Evolutionary conservation across 2,888 invertebrate genomes (phyloP).

Genomic region (Apodemia mormo): DNA sequence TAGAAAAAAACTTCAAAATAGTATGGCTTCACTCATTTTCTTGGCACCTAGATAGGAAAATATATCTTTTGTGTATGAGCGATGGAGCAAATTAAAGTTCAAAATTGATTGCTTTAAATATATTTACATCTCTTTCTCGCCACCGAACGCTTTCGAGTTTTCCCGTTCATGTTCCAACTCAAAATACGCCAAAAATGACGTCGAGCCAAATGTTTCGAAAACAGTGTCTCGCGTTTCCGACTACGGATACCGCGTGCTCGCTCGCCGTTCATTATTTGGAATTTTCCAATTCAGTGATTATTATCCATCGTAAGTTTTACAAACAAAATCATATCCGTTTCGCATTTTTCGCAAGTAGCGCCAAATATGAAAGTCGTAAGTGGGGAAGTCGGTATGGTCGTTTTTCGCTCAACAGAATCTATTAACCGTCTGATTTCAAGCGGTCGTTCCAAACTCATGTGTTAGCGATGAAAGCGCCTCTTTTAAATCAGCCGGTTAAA

Average conservation of each 20-base stretch:
- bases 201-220: constrained; percentile 78
- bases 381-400: constrained; percentile 56
- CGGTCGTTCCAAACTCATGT: constrained; percentile 38
- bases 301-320: constrained; percentile 71
- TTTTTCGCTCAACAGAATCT: constrained; percentile 48
- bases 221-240: constrained; percentile 77
- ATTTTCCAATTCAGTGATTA: constrained; percentile 84
- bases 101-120: constrained; percentile 54
- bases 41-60: constrained; percentile 53
- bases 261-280: constrained; percentile 75
- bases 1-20: constrained; percentile 79
- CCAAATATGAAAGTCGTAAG: constrained; percentile 76
- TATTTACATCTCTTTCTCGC: constrained; percentile 63
- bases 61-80: constrained; percentile 58
- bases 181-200: constrained; percentile 82
- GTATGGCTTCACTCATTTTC: constrained; percentile 70
- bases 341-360: constrained; percentile 76
- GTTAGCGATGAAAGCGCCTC: constrained; percentile 19
- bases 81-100: constrained; percentile 55
- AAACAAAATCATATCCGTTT: constrained; percentile 75
- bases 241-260: constrained; percentile 68
- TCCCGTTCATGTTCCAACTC: constrained; percentile 79
- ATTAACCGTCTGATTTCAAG: constrained; percentile 59
- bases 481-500: constrained; percentile 42
- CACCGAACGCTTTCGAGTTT: constrained; percentile 79